Conservation (phyloP, 2,113 vertebrate species). For the Climacteris rufus region DNA sequence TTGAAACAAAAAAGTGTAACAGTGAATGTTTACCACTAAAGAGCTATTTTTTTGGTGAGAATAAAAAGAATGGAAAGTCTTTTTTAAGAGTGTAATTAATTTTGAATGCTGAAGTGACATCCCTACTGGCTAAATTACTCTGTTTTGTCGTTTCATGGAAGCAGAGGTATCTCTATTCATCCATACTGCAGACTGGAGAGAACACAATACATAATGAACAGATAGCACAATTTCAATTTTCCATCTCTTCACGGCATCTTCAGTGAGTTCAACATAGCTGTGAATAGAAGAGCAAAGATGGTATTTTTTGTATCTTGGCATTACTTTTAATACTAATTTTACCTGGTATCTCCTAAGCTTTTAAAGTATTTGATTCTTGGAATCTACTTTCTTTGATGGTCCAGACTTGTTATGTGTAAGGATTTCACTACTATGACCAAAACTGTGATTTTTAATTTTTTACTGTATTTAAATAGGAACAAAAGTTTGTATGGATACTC, state of each 20-base stretch:
- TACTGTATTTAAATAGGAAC: neutral
- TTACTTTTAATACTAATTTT: neutral
- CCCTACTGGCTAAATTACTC: neutral
- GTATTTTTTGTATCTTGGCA: neutral
- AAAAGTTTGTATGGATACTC: neutral
- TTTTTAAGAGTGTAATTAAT: neutral
- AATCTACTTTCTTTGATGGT: neutral
- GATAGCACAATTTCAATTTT: neutral
- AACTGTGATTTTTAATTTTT: neutral
- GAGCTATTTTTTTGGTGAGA: neutral
- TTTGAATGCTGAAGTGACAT: neutral
- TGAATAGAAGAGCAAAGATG: neutral
- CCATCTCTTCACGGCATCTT: neutral
- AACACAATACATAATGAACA: neutral
- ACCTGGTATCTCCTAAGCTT: neutral
- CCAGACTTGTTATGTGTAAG: neutral
- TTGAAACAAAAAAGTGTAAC: neutral
- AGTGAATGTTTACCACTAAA: neutral
- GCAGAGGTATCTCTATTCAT: slow-evolving; percentile 3
- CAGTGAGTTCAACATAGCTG: neutral
- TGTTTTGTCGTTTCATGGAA: neutral
- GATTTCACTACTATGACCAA: neutral
- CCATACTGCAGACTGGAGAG: neutral
- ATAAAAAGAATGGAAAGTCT: neutral
- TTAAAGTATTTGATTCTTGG: neutral